phyloP scores from a whole-genome alignment of 2,113 vertebrate species.

The Pyxicephalus adspersus region DNA sequence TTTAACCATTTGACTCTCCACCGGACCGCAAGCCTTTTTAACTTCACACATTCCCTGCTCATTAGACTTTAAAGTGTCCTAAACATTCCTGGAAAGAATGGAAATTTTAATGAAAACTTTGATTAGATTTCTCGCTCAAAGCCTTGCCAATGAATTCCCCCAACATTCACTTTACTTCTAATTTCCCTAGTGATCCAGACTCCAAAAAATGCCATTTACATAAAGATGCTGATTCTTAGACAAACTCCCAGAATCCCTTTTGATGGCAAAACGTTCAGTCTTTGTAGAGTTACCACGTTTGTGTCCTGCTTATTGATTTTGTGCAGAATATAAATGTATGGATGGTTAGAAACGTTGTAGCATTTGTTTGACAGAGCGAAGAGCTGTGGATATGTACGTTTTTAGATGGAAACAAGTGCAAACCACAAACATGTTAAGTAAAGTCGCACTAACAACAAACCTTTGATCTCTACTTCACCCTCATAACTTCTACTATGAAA shows the following conservation, averaged over 20 bases:
- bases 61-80: constrained; percentile 49
- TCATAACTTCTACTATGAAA: too few species aligned
- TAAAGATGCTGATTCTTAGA: constrained; percentile 50
- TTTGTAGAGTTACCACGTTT: too few species aligned
- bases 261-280: background rate
- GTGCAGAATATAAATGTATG: too few species aligned
- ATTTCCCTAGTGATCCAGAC: constrained; percentile 51
- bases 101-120: constrained; percentile 56
- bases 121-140: constrained; percentile 55
- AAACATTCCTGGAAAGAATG: constrained; percentile 50
- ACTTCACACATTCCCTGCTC: constrained; percentile 1
- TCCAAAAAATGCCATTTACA: constrained; percentile 56
- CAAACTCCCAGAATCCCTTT: constrained; percentile 52
- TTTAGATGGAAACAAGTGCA: too few species aligned
- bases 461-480: too few species aligned
- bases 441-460: too few species aligned
- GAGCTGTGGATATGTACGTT: too few species aligned
- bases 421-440: too few species aligned
- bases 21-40: constrained; percentile 32
- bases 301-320: too few species aligned
- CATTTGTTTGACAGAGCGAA: too few species aligned
- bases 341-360: too few species aligned
- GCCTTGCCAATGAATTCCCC: constrained; percentile 51
- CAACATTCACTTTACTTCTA: constrained; percentile 46
- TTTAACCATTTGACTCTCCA: constrained; percentile 33